These are phyloP conservation scores for Stegophylla sp. DNA, from an alignment of 2,888 invertebrate genomes.

Conservation along the genomic window DNA sequence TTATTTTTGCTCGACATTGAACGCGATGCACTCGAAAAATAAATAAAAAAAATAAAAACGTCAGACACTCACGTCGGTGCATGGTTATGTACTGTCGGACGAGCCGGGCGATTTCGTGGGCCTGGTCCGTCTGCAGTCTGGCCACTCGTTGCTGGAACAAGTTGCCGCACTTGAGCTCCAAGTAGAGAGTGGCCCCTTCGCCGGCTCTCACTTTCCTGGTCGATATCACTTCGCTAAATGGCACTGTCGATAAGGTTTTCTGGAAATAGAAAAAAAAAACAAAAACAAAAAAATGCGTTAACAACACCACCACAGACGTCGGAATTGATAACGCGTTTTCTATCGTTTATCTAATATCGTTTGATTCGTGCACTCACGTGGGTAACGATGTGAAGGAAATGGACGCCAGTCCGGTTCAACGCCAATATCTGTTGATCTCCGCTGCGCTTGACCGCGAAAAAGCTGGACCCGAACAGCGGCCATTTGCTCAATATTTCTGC, in stretches of 20 bases:
- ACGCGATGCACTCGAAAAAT: too few species aligned
- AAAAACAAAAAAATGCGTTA: neutral
- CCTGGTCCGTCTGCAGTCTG: conserved; percentile 94
- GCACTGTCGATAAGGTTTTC: conserved; percentile 91
- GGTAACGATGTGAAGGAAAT: conserved; percentile 88
- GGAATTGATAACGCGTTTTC: too few species aligned
- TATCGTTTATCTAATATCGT: too few species aligned
- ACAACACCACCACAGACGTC: too few species aligned
- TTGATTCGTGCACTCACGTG: conserved; percentile 70
- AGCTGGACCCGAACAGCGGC: conserved; percentile 96
- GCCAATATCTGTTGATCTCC: conserved; percentile 90
- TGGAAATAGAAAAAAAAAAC: conserved; percentile 62
- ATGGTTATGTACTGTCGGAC: conserved; percentile 96
- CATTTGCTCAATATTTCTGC: conserved; percentile 89
- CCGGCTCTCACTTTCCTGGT: conserved; percentile 85
- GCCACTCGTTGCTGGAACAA: conserved; percentile 94
- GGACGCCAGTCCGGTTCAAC: conserved; percentile 89
- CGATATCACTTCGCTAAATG: conserved; percentile 93
- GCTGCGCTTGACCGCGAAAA: conserved; percentile 92
- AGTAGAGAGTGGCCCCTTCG: conserved; percentile 87
- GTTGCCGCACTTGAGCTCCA: conserved; percentile 97
- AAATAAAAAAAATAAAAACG: too few species aligned
- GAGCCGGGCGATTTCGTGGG: conserved; percentile 93
- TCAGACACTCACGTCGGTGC: conserved; percentile 71
- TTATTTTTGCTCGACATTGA: too few species aligned